Evolutionary conservation across 2,797 vertebrate species (phyloP).

Genomic region (Enteromius afrohamiltoni): DNA sequence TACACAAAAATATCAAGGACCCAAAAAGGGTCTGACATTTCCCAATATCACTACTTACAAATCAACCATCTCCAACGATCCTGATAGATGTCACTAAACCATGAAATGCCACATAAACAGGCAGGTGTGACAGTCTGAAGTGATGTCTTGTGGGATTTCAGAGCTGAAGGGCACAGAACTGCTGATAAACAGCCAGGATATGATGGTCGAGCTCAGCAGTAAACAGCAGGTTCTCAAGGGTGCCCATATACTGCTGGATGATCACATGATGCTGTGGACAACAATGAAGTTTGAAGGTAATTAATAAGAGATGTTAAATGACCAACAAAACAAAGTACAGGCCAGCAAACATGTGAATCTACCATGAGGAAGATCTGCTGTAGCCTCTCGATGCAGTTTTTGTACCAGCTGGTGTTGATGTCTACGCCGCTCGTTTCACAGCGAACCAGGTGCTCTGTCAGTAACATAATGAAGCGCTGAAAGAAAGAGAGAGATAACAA

Average conservation of each 20-base stretch:
- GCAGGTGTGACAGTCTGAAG: conserved; percentile 60
- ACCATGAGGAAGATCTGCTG: conserved; percentile 98
- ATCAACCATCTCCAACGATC: conserved; percentile 30
- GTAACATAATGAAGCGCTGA: conserved; percentile 97
- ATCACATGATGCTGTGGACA: conserved; percentile 89
- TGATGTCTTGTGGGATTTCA: conserved; percentile 68
- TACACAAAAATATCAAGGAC: conserved; percentile 44
- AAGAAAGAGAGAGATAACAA: not conserved
- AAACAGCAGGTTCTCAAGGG: conserved; percentile 97
- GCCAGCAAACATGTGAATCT: conserved; percentile 3
- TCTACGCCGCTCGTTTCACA: conserved; percentile 93
- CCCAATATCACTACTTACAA: conserved; percentile 45
- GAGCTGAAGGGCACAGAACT: conserved; percentile 96
- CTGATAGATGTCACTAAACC: conserved; percentile 46
- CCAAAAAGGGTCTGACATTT: conserved; percentile 18
- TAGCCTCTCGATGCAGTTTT: conserved; percentile 93
- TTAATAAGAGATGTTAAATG: not conserved
- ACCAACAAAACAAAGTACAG: not conserved
- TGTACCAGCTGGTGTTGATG: conserved; percentile 95
- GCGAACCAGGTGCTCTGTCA: conserved; percentile 95
- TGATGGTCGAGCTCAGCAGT: conserved; percentile 96
- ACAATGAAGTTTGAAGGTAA: conserved; percentile 13
- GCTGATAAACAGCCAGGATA: conserved; percentile 96
- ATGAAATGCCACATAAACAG: conserved; percentile 64
- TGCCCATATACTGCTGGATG: conserved; percentile 99